Percentiles rank a stretch among this genome's conserved stretches.
These are phyloP conservation scores for Hermaeophaga mercurialis DNA, from an alignment of 2,888 invertebrate genomes.

Conservation along the genomic window DNA sequence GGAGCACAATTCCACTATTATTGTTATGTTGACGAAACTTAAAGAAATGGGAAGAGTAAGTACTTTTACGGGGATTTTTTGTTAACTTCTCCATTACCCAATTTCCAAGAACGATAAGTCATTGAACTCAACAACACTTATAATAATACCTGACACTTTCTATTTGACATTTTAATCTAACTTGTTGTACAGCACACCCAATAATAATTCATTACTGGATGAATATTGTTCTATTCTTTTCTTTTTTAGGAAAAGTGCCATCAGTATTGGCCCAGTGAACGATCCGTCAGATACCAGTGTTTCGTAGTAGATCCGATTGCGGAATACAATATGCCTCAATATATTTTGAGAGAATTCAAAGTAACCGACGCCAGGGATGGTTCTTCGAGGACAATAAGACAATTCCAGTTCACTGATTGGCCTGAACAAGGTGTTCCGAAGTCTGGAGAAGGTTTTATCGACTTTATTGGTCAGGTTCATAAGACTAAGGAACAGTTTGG, in stretches of 20 bases:
- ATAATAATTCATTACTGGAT: too few species aligned
- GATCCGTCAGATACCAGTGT: slow-evolving; percentile 95
- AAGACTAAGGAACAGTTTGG: slow-evolving; percentile 99
- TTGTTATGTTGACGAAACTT: slow-evolving; percentile 97
- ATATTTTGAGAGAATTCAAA: slow-evolving; percentile 98
- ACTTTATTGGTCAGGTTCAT: slow-evolving; percentile 99
- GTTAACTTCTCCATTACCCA: too few species aligned
- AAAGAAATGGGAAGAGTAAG: slow-evolving; percentile 96
- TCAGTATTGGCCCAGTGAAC: slow-evolving; percentile 99
- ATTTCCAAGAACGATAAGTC: too few species aligned
- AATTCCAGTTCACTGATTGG: slow-evolving; percentile 97
- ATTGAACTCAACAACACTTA: too few species aligned
- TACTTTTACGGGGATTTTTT: slow-evolving; percentile 31
- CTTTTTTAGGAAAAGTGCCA: slow-evolving; percentile 90
- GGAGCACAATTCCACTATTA: slow-evolving; percentile 99
- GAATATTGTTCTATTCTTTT: background rate
- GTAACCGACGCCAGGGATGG: slow-evolving; percentile 98
- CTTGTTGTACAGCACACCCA: too few species aligned
- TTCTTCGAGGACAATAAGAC: slow-evolving; percentile 91
- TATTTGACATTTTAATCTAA: too few species aligned
- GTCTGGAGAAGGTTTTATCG: slow-evolving; percentile 97
- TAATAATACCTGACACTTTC: too few species aligned
- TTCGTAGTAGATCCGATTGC: slow-evolving; percentile 99
- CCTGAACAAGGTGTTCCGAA: slow-evolving; percentile 97
- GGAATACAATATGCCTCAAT: slow-evolving; percentile 99